These are phyloP conservation scores for Corydoras maculifer DNA, from an alignment of 2,113 vertebrate genomes.

Conservation along the genomic window DNA sequence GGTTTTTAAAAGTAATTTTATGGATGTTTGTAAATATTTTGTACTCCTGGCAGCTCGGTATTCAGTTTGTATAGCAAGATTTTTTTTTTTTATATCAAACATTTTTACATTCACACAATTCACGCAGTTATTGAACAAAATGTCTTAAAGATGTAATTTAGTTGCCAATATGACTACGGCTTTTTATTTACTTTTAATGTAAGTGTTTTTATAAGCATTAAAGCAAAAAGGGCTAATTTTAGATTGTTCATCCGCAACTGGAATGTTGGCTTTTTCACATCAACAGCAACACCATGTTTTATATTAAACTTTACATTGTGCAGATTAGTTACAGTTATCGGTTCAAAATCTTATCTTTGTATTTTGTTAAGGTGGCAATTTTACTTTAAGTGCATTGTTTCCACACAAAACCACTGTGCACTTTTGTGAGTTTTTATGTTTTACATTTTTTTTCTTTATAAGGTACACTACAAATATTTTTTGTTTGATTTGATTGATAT, in stretches of 20 bases:
- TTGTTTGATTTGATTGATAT: conserved; percentile 50
- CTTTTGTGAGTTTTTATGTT: conserved; percentile 47
- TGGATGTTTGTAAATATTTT: conserved; percentile 88
- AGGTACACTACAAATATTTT: conserved; percentile 58
- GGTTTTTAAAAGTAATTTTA: conserved; percentile 69
- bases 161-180: conserved; percentile 16
- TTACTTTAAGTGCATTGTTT: conserved; percentile 23
- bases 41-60: conserved; percentile 91
- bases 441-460: conserved; percentile 44
- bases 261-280: conserved; percentile 46
- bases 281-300: conserved; percentile 48
- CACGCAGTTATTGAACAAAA: conserved; percentile 49
- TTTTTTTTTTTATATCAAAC: conserved; percentile 35
- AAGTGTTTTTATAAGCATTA: conserved; percentile 36
- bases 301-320: conserved; percentile 21
- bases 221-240: conserved; percentile 47
- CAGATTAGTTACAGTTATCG: conserved; percentile 24
- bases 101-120: no score
- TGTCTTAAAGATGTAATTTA: conserved; percentile 53
- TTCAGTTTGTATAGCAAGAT: conserved; percentile 88
- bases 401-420: conserved; percentile 45
- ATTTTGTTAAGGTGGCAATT: conserved; percentile 18
- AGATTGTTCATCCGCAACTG: conserved; percentile 29
- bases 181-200: conserved; percentile 36
- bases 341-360: not conserved